Evolutionary conservation across 2,888 invertebrate genomes (phyloP), one percentile per base, ranked within the genome.

Genomic region (Xanthostigma xanthostigma): DNA sequence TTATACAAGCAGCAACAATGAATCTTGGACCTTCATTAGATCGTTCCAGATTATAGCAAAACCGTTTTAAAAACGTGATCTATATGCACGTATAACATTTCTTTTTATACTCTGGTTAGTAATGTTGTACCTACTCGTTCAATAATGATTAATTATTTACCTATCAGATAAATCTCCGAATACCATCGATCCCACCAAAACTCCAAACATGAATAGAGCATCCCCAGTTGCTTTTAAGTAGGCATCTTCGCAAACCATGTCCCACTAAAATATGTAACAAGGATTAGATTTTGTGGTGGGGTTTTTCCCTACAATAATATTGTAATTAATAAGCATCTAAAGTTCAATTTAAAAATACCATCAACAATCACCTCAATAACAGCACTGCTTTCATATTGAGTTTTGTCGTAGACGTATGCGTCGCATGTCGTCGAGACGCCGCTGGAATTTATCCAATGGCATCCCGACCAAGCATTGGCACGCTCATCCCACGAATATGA

Each of bases 161-260:
- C 67, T 78, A 61, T 84, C 84, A 35, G 83, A 84, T 56, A 84
- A 64, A 58, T 79, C 77, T 34, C 84, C 84, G 62, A 84, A 83
- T 46, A 79, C 66, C 50, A 83, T 78, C 47, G 83, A 82, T 41
- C 84, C 84, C 52, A 83, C 60, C 64, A 84, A 73, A 44, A 84
- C 82, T 51, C 84, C 84, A 53, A 79, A 65, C 83, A 84, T 84
- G 60, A 79, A 79, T 49, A 79, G 58, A 1, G 82, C 71, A 61
- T 84, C 82, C 33, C 80, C 77, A 49, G 75, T 74, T 35, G 82
- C 79, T 55, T 73, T 67, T 53, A 81, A 59, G 65, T 77, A 79
- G 36, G 74, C 72, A 45, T 71, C 72, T 41, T 73, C 72, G 60
- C 84, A 84, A 35, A 84, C 79, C 65, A 84, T 66, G 60, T 79